These are phyloP conservation scores for Anoplophora glabripennis DNA, from an alignment of 1,140 invertebrate species.

Conservation along the genomic window DNA sequence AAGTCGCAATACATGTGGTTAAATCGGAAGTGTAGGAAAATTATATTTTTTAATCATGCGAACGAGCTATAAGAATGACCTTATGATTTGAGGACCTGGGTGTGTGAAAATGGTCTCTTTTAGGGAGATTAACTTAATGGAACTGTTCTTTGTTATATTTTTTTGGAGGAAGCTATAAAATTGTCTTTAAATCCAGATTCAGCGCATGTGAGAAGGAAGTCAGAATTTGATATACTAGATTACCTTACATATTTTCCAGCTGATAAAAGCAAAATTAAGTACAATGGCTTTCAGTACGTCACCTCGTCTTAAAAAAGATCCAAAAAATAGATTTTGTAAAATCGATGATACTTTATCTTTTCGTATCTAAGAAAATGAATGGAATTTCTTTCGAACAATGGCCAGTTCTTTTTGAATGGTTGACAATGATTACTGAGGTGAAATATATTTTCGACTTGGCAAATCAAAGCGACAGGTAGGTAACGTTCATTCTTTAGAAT, in stretches of 20 bases:
- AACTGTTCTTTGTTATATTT: not conserved
- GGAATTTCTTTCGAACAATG: conserved; percentile 27
- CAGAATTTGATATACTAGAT: conserved; percentile 29
- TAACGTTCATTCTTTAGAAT: conserved; percentile 40
- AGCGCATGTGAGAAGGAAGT: conserved; percentile 21
- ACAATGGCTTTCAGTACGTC: conserved; percentile 1
- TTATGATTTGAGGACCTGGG: not conserved
- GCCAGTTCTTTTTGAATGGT: conserved; percentile 30
- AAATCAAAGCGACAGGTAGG: conserved; percentile 45
- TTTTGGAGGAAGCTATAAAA: conserved; percentile 16
- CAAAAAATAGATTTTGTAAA: conserved; percentile 24
- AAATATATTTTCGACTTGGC: conserved; percentile 46
- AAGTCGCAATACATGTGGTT: too few relatives aligned
- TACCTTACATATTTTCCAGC: conserved; percentile 14
- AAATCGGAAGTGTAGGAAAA: too few relatives aligned
- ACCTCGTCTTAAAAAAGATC: conserved; percentile 9
- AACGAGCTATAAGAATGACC: too few relatives aligned
- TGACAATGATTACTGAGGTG: conserved; percentile 44
- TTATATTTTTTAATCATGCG: too few relatives aligned
- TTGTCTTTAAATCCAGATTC: not conserved
- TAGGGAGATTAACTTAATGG: not conserved
- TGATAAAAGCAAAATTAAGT: conserved; percentile 19
- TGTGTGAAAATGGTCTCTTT: not conserved
- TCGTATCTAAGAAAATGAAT: conserved; percentile 29
- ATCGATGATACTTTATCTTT: conserved; percentile 38